Evolutionary conservation across 2,113 vertebrate species (phyloP), one percentile per base, ranked within the genome.

Genomic region (Nothoprocta pentlandii): DNA sequence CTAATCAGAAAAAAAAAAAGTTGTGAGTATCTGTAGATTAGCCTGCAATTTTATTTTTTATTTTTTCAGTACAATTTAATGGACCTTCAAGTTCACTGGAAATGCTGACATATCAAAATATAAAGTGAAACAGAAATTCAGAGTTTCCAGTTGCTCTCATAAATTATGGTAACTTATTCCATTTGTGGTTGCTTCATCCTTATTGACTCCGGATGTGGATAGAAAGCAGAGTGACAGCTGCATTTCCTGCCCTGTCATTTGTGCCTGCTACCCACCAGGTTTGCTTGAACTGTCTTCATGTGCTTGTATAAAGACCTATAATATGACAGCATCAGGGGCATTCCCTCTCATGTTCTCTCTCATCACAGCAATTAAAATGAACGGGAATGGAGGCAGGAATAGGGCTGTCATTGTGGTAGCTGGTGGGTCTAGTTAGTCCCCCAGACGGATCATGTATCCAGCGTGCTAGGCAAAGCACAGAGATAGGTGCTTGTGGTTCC

Each of bases 51-150:
- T 56, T 49, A 49, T 54, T 54, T 54, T 54, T 54, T 54, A 86
- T 67, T 49, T 66, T 63, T 91, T 68, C 16, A 39, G 51, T 68
- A 64, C 47, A 73, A 16, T 81, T 62, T 54, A 25, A 12, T 2
- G 12, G 89, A 66, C 70, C 71, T 84, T 10, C 49, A 39, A 84
- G 89, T 93, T 75, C 83, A 53, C 47, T 88, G 56, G 53, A 86
- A 90, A 76, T 16, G 66, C 86, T 93, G 83, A 82, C 44, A 44
- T 73, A 86, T 20, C 42, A 61, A 61, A 23, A 89, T 75, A 68
- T 85, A 39, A 54, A 53, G 44, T 6, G 34, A 81, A 95, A 90
- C 4, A 8, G 2, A 69, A 39, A 30, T 81, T 86, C 22, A 26
- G 5, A 75, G 10, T 76, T 79, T 73, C 44, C 26, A 66, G 41